A percentile compares a stretch with the other conserved stretches of the same genome.
phyloP scores from a whole-genome alignment of 2,113 vertebrate species.

The Benitochromis conjunctus region DNA sequence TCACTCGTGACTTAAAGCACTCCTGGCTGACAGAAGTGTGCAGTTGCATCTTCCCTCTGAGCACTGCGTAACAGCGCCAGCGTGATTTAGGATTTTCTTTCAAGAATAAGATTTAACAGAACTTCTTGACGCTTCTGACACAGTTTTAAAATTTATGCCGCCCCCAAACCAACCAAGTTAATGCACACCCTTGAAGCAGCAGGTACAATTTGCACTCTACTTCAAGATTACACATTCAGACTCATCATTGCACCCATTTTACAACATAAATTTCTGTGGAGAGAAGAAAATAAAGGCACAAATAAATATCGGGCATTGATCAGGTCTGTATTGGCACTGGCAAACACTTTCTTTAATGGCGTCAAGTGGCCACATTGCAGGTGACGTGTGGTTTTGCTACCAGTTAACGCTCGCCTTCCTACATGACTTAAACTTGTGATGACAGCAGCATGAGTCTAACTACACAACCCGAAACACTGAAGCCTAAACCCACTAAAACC shows the following conservation, averaged over 20 bases:
- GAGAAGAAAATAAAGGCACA: slow-evolving; percentile 36
- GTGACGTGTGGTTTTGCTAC: background rate
- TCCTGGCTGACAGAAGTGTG: background rate
- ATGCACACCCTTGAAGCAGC: background rate
- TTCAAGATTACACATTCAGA: background rate
- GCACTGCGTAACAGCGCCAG: background rate
- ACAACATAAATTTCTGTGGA: background rate
- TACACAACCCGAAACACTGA: background rate
- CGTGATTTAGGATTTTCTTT: background rate
- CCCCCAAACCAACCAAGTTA: background rate
- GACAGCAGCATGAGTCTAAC: slow-evolving; percentile 6
- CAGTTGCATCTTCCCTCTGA: background rate
- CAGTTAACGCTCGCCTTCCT: background rate
- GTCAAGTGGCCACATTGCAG: background rate
- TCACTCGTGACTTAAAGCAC: background rate
- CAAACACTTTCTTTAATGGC: background rate
- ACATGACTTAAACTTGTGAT: background rate
- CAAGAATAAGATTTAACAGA: background rate
- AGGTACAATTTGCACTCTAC: background rate
- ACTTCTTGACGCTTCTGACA: background rate
- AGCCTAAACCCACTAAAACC: background rate
- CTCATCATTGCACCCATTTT: background rate
- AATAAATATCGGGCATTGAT: background rate
- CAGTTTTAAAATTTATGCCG: background rate
- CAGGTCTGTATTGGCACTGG: background rate